phyloP scores from a whole-genome alignment of 2,113 vertebrate species.

The Sorex araneus region DNA sequence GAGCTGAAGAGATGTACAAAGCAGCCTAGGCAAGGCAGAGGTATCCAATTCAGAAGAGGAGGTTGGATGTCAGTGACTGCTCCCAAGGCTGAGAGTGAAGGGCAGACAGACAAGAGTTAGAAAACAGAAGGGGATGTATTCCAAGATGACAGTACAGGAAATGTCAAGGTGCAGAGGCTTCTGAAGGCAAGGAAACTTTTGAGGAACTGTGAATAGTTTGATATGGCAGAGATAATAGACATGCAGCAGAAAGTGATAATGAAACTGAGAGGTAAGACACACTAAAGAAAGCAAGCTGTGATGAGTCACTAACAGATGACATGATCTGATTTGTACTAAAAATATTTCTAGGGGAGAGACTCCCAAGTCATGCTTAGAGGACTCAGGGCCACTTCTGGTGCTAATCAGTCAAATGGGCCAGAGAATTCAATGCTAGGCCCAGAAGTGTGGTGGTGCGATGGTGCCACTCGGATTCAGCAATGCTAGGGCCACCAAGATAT shows the following conservation, averaged over 20 bases:
- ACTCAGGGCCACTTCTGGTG: too few relatives aligned
- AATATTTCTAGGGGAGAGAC: too few relatives aligned
- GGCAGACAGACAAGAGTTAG: not conserved
- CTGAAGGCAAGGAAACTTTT: conserved; percentile 2
- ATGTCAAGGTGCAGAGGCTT: not conserved
- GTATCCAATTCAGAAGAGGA: not conserved
- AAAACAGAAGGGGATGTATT: not conserved
- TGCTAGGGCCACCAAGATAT: too few relatives aligned
- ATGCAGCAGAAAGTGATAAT: not conserved
- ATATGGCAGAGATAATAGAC: conserved; percentile 4
- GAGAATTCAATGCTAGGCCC: too few relatives aligned
- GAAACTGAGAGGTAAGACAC: not conserved
- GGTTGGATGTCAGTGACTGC: not conserved
- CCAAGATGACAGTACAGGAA: conserved; percentile 22
- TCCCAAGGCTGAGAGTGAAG: not conserved
- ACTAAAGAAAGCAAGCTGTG: not conserved
- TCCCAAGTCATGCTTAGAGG: too few relatives aligned
- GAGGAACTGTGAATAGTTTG: not conserved
- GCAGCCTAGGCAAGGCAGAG: not conserved
- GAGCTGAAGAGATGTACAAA: conserved; percentile 13
- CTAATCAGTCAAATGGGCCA: too few relatives aligned
- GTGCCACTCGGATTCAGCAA: too few relatives aligned
- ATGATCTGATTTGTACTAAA: too few relatives aligned
- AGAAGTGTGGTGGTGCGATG: too few relatives aligned
- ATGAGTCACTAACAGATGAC: not conserved